A percentile compares a stretch with the other conserved stretches of the same genome.
These are phyloP conservation scores for Mycalesis mineus DNA, from an alignment of 2,888 invertebrate species.

Conservation along the genomic window DNA sequence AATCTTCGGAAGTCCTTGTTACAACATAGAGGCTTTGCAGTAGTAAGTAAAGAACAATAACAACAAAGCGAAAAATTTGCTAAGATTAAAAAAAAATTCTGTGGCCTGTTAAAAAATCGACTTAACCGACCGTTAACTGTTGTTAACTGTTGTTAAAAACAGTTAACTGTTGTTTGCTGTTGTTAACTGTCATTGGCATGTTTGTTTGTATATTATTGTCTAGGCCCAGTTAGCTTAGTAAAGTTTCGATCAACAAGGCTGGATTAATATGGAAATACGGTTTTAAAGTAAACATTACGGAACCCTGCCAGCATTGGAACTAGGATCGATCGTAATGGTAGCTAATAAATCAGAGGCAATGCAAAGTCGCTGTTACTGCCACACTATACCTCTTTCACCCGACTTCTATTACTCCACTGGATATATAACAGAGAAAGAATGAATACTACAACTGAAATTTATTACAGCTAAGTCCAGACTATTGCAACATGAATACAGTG, in stretches of 20 bases:
- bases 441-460: background rate
- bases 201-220: too few relatives aligned
- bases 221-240: background rate
- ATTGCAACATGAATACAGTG: background rate
- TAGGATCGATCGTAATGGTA: conserved; percentile 11
- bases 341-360: conserved; percentile 9
- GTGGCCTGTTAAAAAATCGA: too few relatives aligned
- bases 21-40: too few relatives aligned
- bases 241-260: background rate
- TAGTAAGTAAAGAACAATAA: too few relatives aligned
- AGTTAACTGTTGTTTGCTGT: too few relatives aligned
- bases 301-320: background rate
- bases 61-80: too few relatives aligned
- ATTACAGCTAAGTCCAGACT: background rate
- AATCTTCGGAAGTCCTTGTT: too few relatives aligned
- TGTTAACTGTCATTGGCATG: too few relatives aligned
- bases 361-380: conserved; percentile 5
- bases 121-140: too few relatives aligned
- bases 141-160: too few relatives aligned
- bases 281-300: background rate
- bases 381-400: background rate
- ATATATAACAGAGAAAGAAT: conserved; percentile 1
- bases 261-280: background rate
- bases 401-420: background rate
- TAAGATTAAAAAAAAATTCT: too few relatives aligned